A percentile compares a stretch with the other conserved stretches of the same genome.
phyloP scores from a whole-genome alignment of 2,888 invertebrate species.

The Eremobia ochroleuca region DNA sequence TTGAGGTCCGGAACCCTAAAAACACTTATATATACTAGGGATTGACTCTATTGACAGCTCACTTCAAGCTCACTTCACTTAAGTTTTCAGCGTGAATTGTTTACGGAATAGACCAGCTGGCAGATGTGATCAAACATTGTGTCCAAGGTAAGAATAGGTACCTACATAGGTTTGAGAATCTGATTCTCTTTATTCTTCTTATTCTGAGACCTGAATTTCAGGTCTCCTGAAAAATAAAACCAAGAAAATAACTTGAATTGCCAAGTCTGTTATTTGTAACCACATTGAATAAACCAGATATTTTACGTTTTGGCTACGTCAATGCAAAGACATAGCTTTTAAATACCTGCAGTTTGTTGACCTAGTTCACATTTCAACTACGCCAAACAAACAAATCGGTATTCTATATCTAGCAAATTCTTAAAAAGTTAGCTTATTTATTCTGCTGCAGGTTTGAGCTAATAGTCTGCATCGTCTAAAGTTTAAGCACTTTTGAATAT shows the following conservation, averaged over 20 bases:
- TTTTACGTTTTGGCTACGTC: slow-evolving; percentile 46
- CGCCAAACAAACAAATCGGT: slow-evolving; percentile 59
- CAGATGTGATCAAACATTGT: not conserved
- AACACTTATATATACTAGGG: not conserved
- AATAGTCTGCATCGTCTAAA: slow-evolving; percentile 34
- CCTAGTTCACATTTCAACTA: slow-evolving; percentile 58
- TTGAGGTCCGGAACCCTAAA: too few relatives aligned
- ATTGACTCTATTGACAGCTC: not conserved
- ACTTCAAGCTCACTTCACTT: not conserved
- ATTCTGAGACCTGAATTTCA: too few relatives aligned
- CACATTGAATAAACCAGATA: slow-evolving; percentile 32
- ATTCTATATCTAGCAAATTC: slow-evolving; percentile 43
- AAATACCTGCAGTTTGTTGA: slow-evolving; percentile 66
- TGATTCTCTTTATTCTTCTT: too few relatives aligned
- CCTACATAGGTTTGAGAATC: not conserved
- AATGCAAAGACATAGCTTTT: slow-evolving; percentile 60
- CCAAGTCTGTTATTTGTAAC: slow-evolving; percentile 34
- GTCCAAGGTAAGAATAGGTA: not conserved
- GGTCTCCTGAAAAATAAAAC: slow-evolving; percentile 8
- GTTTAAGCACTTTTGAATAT: slow-evolving; percentile 8
- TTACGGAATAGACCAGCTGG: not conserved
- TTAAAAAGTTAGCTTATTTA: slow-evolving; percentile 40
- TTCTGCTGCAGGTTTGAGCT: slow-evolving; percentile 35
- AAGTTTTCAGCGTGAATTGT: not conserved
- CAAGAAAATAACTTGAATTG: slow-evolving; percentile 5